These are phyloP conservation scores for Augochlorella aurata DNA, from an alignment of 2,888 invertebrate genomes.

Conservation along the genomic window DNA sequence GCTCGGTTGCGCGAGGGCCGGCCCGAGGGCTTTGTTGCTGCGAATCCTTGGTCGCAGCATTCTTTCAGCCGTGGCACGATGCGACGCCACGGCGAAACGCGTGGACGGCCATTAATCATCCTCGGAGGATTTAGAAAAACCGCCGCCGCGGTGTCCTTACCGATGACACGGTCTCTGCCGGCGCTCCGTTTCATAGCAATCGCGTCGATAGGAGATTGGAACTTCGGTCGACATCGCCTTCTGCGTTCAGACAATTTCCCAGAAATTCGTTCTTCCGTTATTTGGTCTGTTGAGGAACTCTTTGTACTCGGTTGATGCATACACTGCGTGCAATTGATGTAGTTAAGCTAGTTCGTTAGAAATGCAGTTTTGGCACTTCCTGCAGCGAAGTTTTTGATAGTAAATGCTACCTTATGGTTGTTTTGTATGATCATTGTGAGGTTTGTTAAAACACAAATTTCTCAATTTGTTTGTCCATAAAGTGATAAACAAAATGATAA, in stretches of 20 bases:
- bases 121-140: constrained; percentile 53
- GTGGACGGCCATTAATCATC: constrained; percentile 55
- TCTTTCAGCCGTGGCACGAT: constrained; percentile 50
- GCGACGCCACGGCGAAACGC: constrained; percentile 49
- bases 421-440: too few species aligned
- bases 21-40: constrained; percentile 47
- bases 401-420: too few species aligned
- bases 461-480: too few species aligned
- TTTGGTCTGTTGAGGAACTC: not conserved
- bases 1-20: constrained; percentile 22
- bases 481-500: too few species aligned
- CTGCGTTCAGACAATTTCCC: not conserved
- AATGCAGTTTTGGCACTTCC: too few species aligned
- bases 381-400: too few species aligned
- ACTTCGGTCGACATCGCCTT: not conserved
- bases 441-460: too few species aligned
- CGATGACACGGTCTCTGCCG: constrained; percentile 42
- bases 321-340: too few species aligned
- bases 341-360: too few species aligned
- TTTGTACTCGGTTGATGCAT: too few species aligned
- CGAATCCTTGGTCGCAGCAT: constrained; percentile 52
- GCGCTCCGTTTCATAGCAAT: constrained; percentile 2
- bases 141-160: constrained; percentile 41
- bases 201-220: constrained; percentile 38
- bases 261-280: not conserved